Percentiles rank a stretch among this genome's conserved stretches.
phyloP scores from a whole-genome alignment of 2,797 vertebrate species.

The Rhinatrema bivittatum region DNA sequence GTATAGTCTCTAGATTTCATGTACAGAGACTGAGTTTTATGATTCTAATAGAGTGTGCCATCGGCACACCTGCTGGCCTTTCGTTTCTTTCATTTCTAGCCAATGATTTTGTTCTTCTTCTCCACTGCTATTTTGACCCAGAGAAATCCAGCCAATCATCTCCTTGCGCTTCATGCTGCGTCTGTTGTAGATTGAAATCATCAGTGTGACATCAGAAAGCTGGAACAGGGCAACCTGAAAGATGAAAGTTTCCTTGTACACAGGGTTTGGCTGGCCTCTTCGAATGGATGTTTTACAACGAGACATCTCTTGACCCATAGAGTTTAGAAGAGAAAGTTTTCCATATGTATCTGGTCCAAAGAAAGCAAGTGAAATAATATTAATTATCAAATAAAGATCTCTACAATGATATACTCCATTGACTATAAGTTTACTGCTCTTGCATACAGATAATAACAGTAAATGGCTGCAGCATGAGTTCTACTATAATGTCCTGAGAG shows the following conservation, averaged over 20 bases:
- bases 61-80: slow-evolving; percentile 79
- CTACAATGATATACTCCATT: no score
- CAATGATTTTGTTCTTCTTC: slow-evolving; percentile 87
- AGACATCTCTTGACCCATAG: slow-evolving; percentile 87
- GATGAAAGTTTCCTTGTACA: slow-evolving; percentile 95
- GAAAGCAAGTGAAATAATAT: not conserved
- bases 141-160: slow-evolving; percentile 91
- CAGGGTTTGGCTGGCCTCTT: slow-evolving; percentile 85
- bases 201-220: slow-evolving; percentile 87
- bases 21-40: slow-evolving; percentile 36
- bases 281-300: slow-evolving; percentile 89
- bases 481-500: no score
- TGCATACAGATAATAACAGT: no score
- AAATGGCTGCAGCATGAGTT: no score
- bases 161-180: slow-evolving; percentile 93
- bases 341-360: slow-evolving; percentile 75
- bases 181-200: slow-evolving; percentile 85
- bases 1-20: not conserved
- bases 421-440: no score
- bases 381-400: no score
- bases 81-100: slow-evolving; percentile 86
- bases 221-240: slow-evolving; percentile 97
- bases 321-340: slow-evolving; percentile 87
- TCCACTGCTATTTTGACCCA: slow-evolving; percentile 90
- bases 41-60: slow-evolving; percentile 90